Evolutionary conservation across 2,113 vertebrate genomes (phyloP).

Genomic region (Anarhynchus alexandrinus): DNA sequence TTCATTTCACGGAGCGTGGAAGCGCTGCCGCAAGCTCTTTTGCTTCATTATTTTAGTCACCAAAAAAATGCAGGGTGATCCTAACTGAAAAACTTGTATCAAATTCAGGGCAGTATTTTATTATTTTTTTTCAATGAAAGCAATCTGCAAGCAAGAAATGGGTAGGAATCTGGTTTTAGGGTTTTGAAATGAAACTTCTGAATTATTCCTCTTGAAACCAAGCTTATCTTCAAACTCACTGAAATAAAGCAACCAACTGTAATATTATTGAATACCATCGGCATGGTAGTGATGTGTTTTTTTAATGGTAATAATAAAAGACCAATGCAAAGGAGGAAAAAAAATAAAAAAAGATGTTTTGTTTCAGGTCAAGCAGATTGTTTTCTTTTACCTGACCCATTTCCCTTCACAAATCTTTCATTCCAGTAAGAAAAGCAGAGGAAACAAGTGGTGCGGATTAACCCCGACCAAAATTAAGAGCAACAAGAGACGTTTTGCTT

Average conservation of each 20-base stretch:
- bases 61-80: not conserved
- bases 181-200: not conserved
- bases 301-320: not conserved
- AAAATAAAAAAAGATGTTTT: not conserved
- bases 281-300: not conserved
- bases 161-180: not conserved
- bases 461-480: not conserved
- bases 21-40: not conserved
- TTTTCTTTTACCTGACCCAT: not conserved
- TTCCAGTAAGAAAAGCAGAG: not conserved
- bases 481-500: not conserved
- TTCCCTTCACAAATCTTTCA: not conserved
- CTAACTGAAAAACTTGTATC: not conserved
- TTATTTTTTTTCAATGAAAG: not conserved
- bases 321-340: not conserved
- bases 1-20: not conserved
- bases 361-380: not conserved
- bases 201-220: not conserved
- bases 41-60: not conserved
- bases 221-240: not conserved
- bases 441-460: not conserved
- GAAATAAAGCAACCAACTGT: not conserved
- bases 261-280: not conserved
- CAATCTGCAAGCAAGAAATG: not conserved
- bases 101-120: not conserved